Evolutionary conservation across 2,797 vertebrate genomes (phyloP).

Genomic region (Pseudocheirus occidentalis): DNA sequence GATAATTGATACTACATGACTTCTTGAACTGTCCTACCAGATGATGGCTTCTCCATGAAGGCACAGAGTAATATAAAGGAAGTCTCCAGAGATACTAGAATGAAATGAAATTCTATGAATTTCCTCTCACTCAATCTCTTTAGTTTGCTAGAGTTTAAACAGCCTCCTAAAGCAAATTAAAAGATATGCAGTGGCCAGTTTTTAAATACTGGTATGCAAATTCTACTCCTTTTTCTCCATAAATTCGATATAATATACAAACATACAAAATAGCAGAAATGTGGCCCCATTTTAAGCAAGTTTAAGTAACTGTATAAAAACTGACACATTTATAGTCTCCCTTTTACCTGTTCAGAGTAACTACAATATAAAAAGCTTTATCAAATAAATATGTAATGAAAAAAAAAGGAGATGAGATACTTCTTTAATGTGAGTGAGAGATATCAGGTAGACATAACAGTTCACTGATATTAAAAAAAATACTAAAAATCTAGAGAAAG

Average conservation of each 20-base stretch:
- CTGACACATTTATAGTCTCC: background rate
- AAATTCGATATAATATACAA: background rate
- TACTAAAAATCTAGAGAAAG: background rate
- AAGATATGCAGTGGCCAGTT: background rate
- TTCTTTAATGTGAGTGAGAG: background rate
- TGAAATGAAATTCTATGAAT: too few species aligned
- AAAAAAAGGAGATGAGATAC: background rate
- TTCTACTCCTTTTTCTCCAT: background rate
- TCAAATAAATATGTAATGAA: background rate
- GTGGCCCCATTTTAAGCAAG: background rate
- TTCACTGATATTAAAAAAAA: background rate
- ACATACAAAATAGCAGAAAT: background rate
- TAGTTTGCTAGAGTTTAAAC: background rate
- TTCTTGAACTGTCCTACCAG: background rate
- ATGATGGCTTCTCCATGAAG: background rate
- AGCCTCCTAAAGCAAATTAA: background rate
- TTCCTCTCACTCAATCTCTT: background rate
- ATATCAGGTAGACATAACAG: background rate
- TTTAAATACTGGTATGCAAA: background rate
- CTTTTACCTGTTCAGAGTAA: background rate
- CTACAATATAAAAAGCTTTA: background rate
- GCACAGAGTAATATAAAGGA: background rate
- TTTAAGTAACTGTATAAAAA: background rate
- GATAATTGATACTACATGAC: background rate
- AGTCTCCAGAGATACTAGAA: background rate